These are phyloP conservation scores for Malacosoma neustria DNA, from an alignment of 2,888 invertebrate genomes.

Conservation along the genomic window DNA sequence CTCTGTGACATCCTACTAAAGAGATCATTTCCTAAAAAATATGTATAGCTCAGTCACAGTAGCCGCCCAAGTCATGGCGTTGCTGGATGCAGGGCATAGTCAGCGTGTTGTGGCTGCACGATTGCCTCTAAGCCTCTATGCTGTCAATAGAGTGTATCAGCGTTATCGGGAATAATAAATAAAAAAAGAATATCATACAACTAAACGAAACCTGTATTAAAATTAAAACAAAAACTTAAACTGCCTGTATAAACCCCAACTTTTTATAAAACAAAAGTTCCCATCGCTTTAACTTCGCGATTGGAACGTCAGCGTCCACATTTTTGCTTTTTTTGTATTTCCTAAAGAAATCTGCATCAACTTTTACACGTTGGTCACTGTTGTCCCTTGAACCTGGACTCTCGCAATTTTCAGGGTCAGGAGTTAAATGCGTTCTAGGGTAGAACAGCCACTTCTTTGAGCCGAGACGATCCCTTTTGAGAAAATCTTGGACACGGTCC, in stretches of 20 bases:
- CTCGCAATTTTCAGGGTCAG: slow-evolving; percentile 13
- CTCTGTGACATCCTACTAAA: no score
- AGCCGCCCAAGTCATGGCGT: no score
- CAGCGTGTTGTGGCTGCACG: no score
- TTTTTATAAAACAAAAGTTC: slow-evolving; percentile 61
- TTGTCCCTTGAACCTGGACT: slow-evolving; percentile 29
- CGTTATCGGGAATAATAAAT: no score
- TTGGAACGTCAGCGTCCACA: slow-evolving; percentile 48
- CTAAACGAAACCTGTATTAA: not conserved
- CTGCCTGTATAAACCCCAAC: slow-evolving; percentile 57
- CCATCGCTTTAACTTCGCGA: slow-evolving; percentile 59
- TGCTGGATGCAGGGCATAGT: no score
- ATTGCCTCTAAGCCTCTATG: no score
- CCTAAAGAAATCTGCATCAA: slow-evolving; percentile 56
- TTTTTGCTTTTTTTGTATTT: slow-evolving; percentile 51
- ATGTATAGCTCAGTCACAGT: no score
- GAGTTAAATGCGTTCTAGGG: slow-evolving; percentile 27
- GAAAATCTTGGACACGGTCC: slow-evolving; percentile 48
- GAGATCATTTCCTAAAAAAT: no score
- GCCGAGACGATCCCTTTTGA: slow-evolving; percentile 58
- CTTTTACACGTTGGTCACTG: slow-evolving; percentile 52
- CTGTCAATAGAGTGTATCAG: no score
- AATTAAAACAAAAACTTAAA: slow-evolving; percentile 25
- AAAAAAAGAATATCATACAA: no score
- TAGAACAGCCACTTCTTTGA: slow-evolving; percentile 62